These are phyloP conservation scores for Tragelaphus imberbis DNA, from an alignment of 2,113 vertebrate species.

Conservation along the genomic window DNA sequence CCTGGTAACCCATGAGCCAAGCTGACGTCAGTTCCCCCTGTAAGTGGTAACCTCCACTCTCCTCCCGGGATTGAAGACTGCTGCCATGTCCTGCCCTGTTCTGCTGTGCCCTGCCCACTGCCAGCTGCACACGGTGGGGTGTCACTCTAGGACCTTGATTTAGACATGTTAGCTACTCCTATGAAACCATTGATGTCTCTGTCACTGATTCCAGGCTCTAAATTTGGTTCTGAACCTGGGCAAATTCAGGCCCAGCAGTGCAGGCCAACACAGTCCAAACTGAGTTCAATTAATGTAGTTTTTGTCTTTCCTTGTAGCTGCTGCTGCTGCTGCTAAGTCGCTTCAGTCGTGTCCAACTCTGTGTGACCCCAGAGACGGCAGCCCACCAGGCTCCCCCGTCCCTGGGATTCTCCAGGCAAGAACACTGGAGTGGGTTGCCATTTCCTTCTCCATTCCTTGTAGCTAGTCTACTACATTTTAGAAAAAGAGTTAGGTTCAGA, in stretches of 20 bases:
- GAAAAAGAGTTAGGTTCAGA: not conserved
- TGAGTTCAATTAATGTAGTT: not conserved
- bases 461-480: not conserved
- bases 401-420: too few species aligned
- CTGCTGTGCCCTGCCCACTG: too few species aligned
- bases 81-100: not conserved
- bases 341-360: too few species aligned
- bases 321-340: too few species aligned
- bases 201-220: not conserved
- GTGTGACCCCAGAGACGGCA: too few species aligned
- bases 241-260: not conserved
- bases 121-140: not conserved
- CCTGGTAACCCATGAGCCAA: not conserved
- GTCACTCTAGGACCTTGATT: not conserved
- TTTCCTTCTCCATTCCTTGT: too few species aligned
- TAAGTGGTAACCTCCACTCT: not conserved
- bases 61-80: accelerated
- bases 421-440: too few species aligned
- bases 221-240: not conserved
- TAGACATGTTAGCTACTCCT: not conserved
- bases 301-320: not conserved
- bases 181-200: not conserved
- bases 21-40: not conserved
- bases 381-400: too few species aligned
- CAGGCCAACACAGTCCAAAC: not conserved